Evolutionary conservation across 2,113 vertebrate species (phyloP).

Genomic region (Psilopogon haemacephalus): DNA sequence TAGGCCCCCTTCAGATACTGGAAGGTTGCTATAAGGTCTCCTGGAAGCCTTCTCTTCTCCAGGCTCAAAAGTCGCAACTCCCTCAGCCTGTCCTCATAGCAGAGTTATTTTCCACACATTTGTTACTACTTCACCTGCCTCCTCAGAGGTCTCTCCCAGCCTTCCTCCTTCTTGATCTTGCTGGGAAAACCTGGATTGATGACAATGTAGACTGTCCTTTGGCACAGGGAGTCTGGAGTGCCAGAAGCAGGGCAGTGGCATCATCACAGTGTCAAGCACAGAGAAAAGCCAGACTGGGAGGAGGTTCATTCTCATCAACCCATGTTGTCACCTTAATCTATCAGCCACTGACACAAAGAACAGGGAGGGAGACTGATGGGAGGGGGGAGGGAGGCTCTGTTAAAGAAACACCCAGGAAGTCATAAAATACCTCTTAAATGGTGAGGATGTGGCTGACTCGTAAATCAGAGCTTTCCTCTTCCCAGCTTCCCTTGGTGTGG

Average conservation of each 20-base stretch:
- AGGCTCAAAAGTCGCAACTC: too few species aligned
- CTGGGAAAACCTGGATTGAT: constrained; percentile 8
- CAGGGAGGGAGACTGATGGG: neutral
- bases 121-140: neutral
- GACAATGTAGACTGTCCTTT: neutral
- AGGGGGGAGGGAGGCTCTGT: neutral
- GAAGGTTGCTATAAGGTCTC: too few species aligned
- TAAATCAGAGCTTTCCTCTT: neutral
- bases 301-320: neutral
- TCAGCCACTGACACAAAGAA: neutral
- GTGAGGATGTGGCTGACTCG: neutral
- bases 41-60: too few species aligned
- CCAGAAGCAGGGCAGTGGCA: neutral
- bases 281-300: neutral
- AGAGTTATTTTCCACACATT: constrained; percentile 8
- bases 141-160: neutral
- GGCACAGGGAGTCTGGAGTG: neutral
- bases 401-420: neutral
- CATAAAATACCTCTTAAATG: neutral
- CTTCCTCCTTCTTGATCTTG: neutral
- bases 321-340: neutral
- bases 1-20: too few species aligned
- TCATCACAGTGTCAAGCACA: neutral
- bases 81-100: too few species aligned
- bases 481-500: neutral